A percentile compares a stretch with the other conserved stretches of the same genome.
Conservation (phyloP, 2,113 vertebrate species). For the Corythoichthys intestinalis region DNA sequence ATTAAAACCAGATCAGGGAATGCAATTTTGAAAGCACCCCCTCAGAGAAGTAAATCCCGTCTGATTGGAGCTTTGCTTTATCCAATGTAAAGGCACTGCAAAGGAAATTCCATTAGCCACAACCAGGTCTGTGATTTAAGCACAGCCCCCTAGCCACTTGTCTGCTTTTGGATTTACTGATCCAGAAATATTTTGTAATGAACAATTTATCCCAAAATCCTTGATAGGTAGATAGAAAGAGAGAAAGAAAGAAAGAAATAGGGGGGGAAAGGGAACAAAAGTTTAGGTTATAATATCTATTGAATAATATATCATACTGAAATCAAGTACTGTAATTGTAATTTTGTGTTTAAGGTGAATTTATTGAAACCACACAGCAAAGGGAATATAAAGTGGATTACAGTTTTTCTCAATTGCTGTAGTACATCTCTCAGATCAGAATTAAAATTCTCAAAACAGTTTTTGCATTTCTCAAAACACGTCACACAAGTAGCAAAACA, state of each 20-base stretch:
- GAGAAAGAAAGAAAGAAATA: no score
- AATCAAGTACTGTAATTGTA: background rate
- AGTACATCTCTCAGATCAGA: no score
- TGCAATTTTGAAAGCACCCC: slow-evolving; percentile 14
- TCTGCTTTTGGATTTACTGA: background rate
- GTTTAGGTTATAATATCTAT: background rate
- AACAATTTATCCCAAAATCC: background rate
- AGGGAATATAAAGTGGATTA: no score
- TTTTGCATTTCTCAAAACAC: no score
- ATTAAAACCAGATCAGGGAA: slow-evolving; percentile 19
- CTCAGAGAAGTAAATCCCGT: slow-evolving; percentile 23
- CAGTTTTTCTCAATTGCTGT: no score
- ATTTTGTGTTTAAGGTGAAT: background rate
- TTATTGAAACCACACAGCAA: background rate
- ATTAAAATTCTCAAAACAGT: no score
- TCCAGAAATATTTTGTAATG: background rate
- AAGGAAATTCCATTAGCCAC: slow-evolving; percentile 25
- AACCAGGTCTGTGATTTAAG: slow-evolving; percentile 11
- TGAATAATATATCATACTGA: background rate
- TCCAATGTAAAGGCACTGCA: slow-evolving; percentile 2
- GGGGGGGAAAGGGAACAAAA: background rate
- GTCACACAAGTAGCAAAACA: no score
- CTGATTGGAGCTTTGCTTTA: slow-evolving; percentile 29
- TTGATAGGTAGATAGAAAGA: no score
- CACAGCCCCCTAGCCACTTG: background rate